These are phyloP conservation scores for Rhincodon typus DNA, from an alignment of 2,797 vertebrate species.

Conservation along the genomic window DNA sequence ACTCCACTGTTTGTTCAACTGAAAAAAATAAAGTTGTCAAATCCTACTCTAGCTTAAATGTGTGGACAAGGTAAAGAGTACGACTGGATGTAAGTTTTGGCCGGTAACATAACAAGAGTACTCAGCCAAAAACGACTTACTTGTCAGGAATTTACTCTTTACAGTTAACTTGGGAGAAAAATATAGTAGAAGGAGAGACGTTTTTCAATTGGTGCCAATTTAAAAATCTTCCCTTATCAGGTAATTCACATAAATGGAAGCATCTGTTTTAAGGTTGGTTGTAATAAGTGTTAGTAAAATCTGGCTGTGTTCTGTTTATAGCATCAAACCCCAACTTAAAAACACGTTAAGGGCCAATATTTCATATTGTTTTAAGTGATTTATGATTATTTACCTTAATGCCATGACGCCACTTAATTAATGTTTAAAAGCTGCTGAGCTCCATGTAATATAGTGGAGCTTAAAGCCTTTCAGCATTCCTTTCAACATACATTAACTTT, in stretches of 20 bases:
- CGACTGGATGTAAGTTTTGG: not conserved
- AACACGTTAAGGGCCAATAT: slow-evolving; percentile 28
- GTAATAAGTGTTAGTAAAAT: slow-evolving; percentile 34
- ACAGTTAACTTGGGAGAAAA: not conserved
- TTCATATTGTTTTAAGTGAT: slow-evolving; percentile 27
- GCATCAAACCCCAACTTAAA: slow-evolving; percentile 12
- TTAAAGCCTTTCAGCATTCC: slow-evolving; percentile 14
- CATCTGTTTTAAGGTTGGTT: slow-evolving; percentile 16
- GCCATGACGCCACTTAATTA: slow-evolving; percentile 33
- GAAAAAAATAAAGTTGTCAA: slow-evolving; percentile 23
- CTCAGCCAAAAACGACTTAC: not conserved
- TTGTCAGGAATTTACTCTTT: not conserved
- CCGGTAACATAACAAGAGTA: not conserved
- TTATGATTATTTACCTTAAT: slow-evolving; percentile 30
- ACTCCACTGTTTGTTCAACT: not conserved
- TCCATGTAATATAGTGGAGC: slow-evolving; percentile 6
- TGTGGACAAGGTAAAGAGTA: not conserved
- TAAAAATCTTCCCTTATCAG: slow-evolving; percentile 30
- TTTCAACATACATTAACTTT: slow-evolving; percentile 10
- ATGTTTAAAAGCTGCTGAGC: slow-evolving; percentile 16
- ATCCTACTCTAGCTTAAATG: not conserved
- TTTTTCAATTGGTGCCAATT: not conserved
- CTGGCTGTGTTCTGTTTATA: slow-evolving; percentile 18
- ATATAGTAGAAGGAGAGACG: not conserved
- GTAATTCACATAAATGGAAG: slow-evolving; percentile 34